Percentiles rank a stretch among this genome's conserved stretches.
phyloP scores from a whole-genome alignment of 2,797 vertebrate species.

The Argentina silus region DNA sequence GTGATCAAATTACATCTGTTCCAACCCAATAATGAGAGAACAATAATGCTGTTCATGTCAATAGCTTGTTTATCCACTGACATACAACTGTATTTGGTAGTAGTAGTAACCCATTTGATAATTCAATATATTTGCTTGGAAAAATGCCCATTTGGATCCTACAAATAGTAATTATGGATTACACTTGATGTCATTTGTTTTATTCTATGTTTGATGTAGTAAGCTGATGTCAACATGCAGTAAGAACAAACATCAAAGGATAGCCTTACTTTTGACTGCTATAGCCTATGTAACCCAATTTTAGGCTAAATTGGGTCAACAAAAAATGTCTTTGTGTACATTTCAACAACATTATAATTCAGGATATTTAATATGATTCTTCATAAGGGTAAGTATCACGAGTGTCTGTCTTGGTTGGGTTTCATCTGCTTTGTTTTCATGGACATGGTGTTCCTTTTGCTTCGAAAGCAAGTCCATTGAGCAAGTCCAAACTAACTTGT shows the following conservation, averaged over 20 bases:
- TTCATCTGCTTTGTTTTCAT: slow-evolving; percentile 40
- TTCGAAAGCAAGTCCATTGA: slow-evolving; percentile 45
- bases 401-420: slow-evolving; percentile 31
- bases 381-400: not conserved
- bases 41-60: not conserved
- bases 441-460: slow-evolving; percentile 61
- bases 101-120: not conserved
- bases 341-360: slow-evolving; percentile 25
- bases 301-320: not conserved
- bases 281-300: not conserved
- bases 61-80: not conserved
- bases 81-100: not conserved
- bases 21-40: not conserved
- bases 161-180: not conserved
- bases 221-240: not conserved
- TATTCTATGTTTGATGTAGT: not conserved
- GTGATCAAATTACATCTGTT: not conserved
- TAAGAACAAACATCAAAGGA: not conserved
- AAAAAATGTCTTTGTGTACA: slow-evolving; percentile 8
- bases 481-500: slow-evolving; percentile 60
- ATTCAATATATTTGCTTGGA: slow-evolving; percentile 2
- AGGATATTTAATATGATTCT: slow-evolving; percentile 25
- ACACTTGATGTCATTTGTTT: not conserved
- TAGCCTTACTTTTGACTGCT: not conserved
- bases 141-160: not conserved